Conservation (phyloP, 2,797 vertebrate genomes). For the Sebastes trivittatus region DNA sequence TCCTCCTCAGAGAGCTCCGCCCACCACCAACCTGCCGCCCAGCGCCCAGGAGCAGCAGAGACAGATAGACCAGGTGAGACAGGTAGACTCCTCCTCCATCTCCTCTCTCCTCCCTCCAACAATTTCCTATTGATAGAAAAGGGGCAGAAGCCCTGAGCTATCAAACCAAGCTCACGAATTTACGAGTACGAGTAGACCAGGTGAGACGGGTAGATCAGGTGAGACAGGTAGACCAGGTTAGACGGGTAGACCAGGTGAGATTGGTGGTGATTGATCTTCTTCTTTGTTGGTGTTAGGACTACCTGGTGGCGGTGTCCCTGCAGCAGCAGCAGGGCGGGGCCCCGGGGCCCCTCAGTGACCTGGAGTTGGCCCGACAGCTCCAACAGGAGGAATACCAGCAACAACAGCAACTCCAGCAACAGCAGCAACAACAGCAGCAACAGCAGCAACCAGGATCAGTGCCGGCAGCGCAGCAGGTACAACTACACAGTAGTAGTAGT, state of each 20-base stretch:
- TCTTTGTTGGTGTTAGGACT: slow-evolving; percentile 80
- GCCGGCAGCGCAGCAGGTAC: slow-evolving; percentile 43
- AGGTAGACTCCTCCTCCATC: neutral
- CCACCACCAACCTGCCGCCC: slow-evolving; percentile 3
- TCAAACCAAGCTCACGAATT: too few relatives aligned
- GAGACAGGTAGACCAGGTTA: slow-evolving; percentile 57
- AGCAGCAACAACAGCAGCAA: slow-evolving; percentile 16
- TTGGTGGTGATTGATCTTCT: neutral
- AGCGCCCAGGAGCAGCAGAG: slow-evolving; percentile 79
- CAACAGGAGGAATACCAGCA: slow-evolving; percentile 94
- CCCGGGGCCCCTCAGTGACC: slow-evolving; percentile 85
- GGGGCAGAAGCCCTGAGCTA: too few relatives aligned
- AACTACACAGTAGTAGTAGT: neutral
- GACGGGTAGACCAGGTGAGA: slow-evolving; percentile 59
- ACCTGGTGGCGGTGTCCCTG: slow-evolving; percentile 90
- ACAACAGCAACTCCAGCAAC: slow-evolving; percentile 66
- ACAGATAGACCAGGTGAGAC: slow-evolving; percentile 67
- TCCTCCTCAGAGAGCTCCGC: slow-evolving; percentile 71
- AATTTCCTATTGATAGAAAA: too few relatives aligned
- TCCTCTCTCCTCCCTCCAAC: too few relatives aligned
- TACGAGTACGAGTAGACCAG: neutral
- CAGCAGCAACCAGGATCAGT: slow-evolving; percentile 38
- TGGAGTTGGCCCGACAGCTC: slow-evolving; percentile 90
- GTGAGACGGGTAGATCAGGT: slow-evolving; percentile 70
- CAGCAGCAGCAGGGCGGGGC: slow-evolving; percentile 83